phyloP scores from a whole-genome alignment of 2,113 vertebrate genomes.

The Zingel zingel region DNA sequence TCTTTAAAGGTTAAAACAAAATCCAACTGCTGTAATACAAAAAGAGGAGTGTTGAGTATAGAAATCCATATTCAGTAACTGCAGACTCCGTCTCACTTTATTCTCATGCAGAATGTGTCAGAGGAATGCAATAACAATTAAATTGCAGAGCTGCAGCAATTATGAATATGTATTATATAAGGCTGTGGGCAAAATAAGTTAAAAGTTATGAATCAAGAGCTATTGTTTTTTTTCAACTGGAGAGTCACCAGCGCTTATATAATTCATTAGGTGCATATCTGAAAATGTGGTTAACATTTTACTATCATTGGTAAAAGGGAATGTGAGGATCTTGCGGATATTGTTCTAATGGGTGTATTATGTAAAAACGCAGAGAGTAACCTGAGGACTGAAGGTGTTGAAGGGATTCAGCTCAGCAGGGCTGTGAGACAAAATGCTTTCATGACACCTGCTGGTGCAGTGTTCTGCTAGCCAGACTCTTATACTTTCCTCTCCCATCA shows the following conservation, averaged over 20 bases:
- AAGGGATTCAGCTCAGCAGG: slow-evolving; percentile 49
- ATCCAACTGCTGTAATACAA: neutral
- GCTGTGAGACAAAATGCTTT: slow-evolving; percentile 69
- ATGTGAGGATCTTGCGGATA: neutral
- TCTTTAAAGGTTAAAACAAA: neutral
- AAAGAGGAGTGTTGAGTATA: neutral
- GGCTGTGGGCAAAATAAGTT: neutral
- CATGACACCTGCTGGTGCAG: slow-evolving; percentile 77
- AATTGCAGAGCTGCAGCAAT: neutral
- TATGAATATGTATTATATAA: neutral
- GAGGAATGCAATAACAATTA: neutral
- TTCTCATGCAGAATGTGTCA: neutral
- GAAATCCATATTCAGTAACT: neutral
- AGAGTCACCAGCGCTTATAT: neutral
- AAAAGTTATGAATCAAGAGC: neutral
- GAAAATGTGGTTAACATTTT: neutral
- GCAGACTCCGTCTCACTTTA: neutral
- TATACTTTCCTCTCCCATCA: slow-evolving; percentile 52
- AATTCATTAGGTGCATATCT: neutral
- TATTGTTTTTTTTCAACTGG: neutral
- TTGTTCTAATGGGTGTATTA: slow-evolving; percentile 23
- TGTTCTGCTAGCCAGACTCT: slow-evolving; percentile 41
- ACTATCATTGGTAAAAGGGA: neutral
- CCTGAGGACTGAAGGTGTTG: slow-evolving; percentile 28
- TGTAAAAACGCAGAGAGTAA: slow-evolving; percentile 35